Evolutionary conservation across 1,140 invertebrate species (phyloP), one percentile per base, ranked within the genome.

Genomic region (Heliothis virescens): DNA sequence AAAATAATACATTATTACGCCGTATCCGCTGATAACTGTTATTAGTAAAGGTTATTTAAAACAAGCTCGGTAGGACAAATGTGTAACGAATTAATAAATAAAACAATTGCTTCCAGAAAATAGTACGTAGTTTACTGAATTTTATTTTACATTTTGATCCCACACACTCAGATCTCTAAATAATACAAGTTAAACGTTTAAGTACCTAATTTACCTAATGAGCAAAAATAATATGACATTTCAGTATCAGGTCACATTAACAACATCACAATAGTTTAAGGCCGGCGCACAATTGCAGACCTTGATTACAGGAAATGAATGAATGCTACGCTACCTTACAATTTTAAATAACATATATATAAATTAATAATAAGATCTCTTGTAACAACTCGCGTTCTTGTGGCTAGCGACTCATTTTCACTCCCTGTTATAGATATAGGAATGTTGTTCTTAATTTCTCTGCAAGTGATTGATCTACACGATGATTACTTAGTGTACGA

Each of bases 91-190:
- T 41, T 76, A 65, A 1, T 10, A 76, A 76, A 76, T 76, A 53
- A 76, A 76, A 76, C 59, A 52, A 65, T 41, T 0, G 0, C 12
- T 52, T 75, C 57, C 57, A 62, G 57, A 55, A 48, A 47, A 62
- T 75, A 62, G 18, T 16, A 48, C 7, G 18, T 16, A 48, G 15
- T 72, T 65, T 76, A 65, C 60, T 76, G 50, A 26, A 47, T 53
- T 62, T 63, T 65, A 63, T 4, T 50, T 48, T 62, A 75, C 55
- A 63, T 21, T 65, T 76, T 65, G 74, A 53, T 76, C 48, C 48
- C 60, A 76, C 60, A 76, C 74, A 76, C 74, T 76, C 60, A 76
- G 74, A 76, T 76, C 74, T 76, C 21, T n/a, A 76, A 76, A 76
- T 53, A 65, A 75, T 75, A 75, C 47, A 74, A 60, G 47, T 57